These are phyloP conservation scores for Oryctes rhinoceros DNA, from an alignment of 1,140 invertebrate genomes.

Conservation along the genomic window DNA sequence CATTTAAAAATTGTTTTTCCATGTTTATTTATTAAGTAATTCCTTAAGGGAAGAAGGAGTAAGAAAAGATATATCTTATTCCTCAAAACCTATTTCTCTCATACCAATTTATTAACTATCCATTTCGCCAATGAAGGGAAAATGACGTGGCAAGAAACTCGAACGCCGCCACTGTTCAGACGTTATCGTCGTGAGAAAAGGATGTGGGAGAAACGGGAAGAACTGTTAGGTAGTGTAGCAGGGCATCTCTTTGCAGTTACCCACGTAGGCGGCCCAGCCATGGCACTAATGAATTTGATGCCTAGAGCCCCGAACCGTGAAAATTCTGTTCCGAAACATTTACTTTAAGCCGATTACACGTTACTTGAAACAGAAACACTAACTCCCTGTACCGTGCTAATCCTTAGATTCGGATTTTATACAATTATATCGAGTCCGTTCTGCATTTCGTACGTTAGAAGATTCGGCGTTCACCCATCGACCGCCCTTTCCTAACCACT, in stretches of 20 bases:
- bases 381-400: slow-evolving; percentile 41
- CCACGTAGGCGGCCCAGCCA: slow-evolving; percentile 19
- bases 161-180: background rate
- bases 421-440: slow-evolving; percentile 25
- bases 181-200: background rate
- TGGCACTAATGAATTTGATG: slow-evolving; percentile 47
- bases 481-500: background rate
- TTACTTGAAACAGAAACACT: slow-evolving; percentile 47
- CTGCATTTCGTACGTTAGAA: background rate
- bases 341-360: slow-evolving; percentile 48
- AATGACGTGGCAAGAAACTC: background rate
- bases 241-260: background rate
- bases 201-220: background rate
- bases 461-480: background rate
- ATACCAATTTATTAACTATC: no score
- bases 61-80: no score
- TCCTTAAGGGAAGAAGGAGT: no score
- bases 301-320: slow-evolving; percentile 46
- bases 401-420: slow-evolving; percentile 43
- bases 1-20: no score
- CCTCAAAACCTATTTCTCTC: no score
- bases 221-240: background rate
- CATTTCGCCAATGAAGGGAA: background rate
- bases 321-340: slow-evolving; percentile 51
- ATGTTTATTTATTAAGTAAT: no score